Evolutionary conservation across 2,113 vertebrate species (phyloP).

Genomic region (Hipposideros armiger): DNA sequence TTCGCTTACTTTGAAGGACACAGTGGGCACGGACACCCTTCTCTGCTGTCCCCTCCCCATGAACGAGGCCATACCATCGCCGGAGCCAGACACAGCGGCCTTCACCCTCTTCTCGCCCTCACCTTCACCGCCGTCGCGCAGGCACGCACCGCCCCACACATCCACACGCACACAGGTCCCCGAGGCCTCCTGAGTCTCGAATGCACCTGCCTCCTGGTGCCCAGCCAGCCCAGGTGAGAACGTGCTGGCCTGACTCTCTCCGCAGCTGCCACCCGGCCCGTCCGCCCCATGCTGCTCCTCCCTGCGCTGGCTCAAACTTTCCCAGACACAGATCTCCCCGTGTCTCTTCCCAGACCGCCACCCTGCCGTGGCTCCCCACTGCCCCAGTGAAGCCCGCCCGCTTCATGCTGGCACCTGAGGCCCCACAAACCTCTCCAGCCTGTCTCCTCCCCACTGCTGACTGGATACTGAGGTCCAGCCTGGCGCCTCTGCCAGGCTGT

Average conservation of each 20-base stretch:
- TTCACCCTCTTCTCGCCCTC: background rate
- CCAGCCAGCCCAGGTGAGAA: background rate
- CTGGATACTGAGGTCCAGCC: background rate
- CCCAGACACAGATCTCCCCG: background rate
- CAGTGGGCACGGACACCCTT: background rate
- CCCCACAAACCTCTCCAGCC: background rate
- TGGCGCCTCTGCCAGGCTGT: background rate
- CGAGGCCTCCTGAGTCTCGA: background rate
- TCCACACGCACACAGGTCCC: background rate
- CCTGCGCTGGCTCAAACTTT: accelerated
- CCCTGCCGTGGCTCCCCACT: background rate
- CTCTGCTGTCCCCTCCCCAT: background rate
- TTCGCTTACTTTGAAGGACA: background rate
- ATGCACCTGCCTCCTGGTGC: too few species aligned
- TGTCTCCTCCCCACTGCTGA: accelerated
- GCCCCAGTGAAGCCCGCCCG: too few species aligned
- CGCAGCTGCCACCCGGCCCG: too few species aligned
- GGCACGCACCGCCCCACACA: too few species aligned
- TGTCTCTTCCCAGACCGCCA: background rate
- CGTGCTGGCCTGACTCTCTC: background rate
- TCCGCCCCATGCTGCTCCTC: accelerated
- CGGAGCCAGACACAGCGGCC: background rate
- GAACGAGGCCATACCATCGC: background rate
- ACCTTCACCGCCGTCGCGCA: accelerated
- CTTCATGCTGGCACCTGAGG: too few species aligned